These are phyloP conservation scores for Neodiprion lecontei DNA, from an alignment of 1,140 invertebrate species.

Conservation along the genomic window DNA sequence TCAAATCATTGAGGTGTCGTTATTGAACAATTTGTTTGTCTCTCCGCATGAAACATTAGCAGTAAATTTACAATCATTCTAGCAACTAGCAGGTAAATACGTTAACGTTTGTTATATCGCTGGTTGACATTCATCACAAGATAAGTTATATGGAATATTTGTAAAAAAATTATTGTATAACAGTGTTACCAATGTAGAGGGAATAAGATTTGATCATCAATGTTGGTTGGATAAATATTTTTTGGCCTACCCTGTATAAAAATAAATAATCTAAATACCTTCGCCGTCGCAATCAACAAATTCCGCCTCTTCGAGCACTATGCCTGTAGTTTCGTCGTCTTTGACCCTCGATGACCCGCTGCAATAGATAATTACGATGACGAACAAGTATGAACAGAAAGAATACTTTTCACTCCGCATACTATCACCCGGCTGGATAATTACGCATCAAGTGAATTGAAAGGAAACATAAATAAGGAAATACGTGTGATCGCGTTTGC, in stretches of 20 bases:
- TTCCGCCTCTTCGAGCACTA: slow-evolving; percentile 59
- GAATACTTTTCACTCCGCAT: slow-evolving; percentile 24
- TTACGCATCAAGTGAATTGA: background rate
- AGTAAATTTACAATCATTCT: too few relatives aligned
- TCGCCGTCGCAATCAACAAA: slow-evolving; percentile 61
- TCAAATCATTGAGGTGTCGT: too few relatives aligned
- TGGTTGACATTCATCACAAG: too few relatives aligned
- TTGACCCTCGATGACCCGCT: slow-evolving; percentile 42
- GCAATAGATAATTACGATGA: slow-evolving; percentile 31
- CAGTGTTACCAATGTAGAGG: background rate
- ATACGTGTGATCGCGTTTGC: slow-evolving; percentile 8
- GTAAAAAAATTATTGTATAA: too few relatives aligned
- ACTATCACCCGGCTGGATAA: slow-evolving; percentile 1
- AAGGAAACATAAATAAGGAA: slow-evolving; percentile 8
- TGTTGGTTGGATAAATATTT: slow-evolving; percentile 11
- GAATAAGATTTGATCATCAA: background rate
- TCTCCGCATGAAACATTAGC: too few relatives aligned
- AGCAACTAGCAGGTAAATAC: too few relatives aligned
- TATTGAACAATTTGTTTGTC: too few relatives aligned
- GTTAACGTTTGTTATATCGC: too few relatives aligned
- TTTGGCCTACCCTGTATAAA: background rate
- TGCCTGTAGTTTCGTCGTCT: slow-evolving; percentile 48
- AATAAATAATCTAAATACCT: slow-evolving; percentile 10
- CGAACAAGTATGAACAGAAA: slow-evolving; percentile 25
- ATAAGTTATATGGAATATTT: too few relatives aligned